These are phyloP conservation scores for Nycticryphes semicollaris DNA, from an alignment of 2,113 vertebrate genomes.

Conservation along the genomic window DNA sequence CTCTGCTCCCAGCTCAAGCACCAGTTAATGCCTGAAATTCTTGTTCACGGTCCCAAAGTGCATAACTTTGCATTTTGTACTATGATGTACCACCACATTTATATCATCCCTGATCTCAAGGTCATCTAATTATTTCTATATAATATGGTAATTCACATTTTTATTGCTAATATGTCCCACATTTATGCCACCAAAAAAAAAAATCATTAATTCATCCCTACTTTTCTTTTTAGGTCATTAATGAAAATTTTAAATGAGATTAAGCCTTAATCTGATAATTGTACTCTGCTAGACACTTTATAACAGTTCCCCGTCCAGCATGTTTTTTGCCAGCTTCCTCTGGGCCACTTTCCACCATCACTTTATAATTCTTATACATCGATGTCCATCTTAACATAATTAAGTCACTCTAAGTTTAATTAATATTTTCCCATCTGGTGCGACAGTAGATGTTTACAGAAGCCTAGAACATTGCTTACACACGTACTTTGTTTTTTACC, in stretches of 20 bases:
- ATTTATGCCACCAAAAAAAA: background rate
- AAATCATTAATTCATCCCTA: background rate
- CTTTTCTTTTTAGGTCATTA: background rate
- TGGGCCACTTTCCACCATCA: background rate
- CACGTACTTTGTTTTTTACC: accelerated
- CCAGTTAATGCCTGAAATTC: background rate
- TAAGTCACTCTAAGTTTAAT: background rate
- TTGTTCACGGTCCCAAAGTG: slow-evolving; percentile 23
- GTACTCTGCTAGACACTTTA: background rate
- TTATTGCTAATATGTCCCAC: background rate
- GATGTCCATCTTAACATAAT: background rate
- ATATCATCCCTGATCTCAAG: slow-evolving; percentile 12
- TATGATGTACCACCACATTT: background rate
- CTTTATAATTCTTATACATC: background rate
- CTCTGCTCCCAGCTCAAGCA: background rate
- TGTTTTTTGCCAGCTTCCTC: background rate
- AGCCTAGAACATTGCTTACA: background rate
- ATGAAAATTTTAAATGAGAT: slow-evolving; percentile 2
- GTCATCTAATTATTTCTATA: slow-evolving; percentile 48
- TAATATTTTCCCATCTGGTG: background rate
- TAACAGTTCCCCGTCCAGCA: background rate
- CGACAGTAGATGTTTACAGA: background rate
- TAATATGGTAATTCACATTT: slow-evolving; percentile 28
- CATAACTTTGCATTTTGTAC: slow-evolving; percentile 16
- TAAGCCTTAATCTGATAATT: background rate